Evolutionary conservation across 2,888 invertebrate genomes (phyloP), one percentile per base, ranked within the genome.

Genomic region (Tromatobia lineatoria): DNA sequence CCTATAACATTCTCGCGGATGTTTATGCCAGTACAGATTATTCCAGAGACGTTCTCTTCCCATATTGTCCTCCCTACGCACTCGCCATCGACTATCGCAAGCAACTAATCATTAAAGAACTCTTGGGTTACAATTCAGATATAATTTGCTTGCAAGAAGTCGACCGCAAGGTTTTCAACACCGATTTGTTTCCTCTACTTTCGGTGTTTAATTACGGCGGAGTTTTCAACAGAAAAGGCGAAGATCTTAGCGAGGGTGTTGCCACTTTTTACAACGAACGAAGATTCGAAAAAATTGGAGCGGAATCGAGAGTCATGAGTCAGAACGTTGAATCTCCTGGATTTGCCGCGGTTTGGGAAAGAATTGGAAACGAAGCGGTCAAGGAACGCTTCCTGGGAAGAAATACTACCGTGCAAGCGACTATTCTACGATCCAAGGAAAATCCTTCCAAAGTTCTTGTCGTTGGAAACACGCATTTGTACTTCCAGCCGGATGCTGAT

Each of bases 121-220:
- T 98, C 85, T 91, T 95, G 90, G 97, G 97, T 96, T 99, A 98
- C 92, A 97, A 99, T 94, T 96, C 96, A 52, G 99, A 99, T 93
- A 94, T 99, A 71, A 94, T 98, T 74, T 99, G 99, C 89, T 94
- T 99, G 15, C 99, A 99, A 95, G 99, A 99, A 95, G 98, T 99
- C 0, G 99, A 99, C 92, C 92, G 92, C 13, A 97, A 96, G 94
- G 95, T 98, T 66, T 98, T 96, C 93, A 94, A 95, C 8, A 91
- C 95, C 85, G 97, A 96, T 90, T 94, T 98, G 34, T 90, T 92
- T 54, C 95, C 96, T 3, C 94, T 96, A 42, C 93, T 98, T 13
- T 91, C 94, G 20, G 90, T 93, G 2, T 90, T 95, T 54, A 95
- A 95, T 13, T 95, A 95, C 81, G 92, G 94, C 66, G 96, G 97